A percentile compares a stretch with the other conserved stretches of the same genome.
Conservation (phyloP, 2,113 vertebrate genomes). For the Prochilodus magdalenae region DNA sequence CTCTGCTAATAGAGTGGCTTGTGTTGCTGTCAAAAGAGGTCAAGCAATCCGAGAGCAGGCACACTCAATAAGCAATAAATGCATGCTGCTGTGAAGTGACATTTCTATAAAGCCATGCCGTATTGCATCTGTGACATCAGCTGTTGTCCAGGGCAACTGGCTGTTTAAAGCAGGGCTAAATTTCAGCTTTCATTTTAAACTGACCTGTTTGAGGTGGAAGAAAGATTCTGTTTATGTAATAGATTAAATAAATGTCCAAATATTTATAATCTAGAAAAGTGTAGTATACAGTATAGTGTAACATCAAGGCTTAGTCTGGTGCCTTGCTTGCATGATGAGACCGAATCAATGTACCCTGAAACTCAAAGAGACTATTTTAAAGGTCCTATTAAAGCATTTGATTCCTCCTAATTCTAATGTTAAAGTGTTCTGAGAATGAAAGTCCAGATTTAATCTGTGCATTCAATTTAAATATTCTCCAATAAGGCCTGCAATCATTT, state of each 20-base stretch:
- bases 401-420: not conserved
- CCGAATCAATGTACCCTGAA: not conserved
- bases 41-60: conserved; percentile 13
- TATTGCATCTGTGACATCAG: conserved; percentile 47
- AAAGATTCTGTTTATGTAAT: not conserved
- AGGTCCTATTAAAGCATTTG: not conserved
- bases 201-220: not conserved
- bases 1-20: conserved; percentile 5
- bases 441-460: not conserved
- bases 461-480: too few species aligned
- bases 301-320: not conserved
- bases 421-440: not conserved
- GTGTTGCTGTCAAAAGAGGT: conserved; percentile 3
- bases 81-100: conserved; percentile 31
- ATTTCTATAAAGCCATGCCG: conserved; percentile 50
- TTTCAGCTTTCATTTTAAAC: not conserved
- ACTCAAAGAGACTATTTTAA: not conserved
- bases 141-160: conserved; percentile 42
- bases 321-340: not conserved
- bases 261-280: not conserved
- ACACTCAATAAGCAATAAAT: conserved; percentile 55
- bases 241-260: not conserved
- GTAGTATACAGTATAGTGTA: not conserved
- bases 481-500: not conserved
- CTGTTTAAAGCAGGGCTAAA: conserved; percentile 18